Percentiles rank a stretch among this genome's conserved stretches.
Evolutionary conservation across 2,888 invertebrate species (phyloP).

Genomic region (Noctua pronuba): DNA sequence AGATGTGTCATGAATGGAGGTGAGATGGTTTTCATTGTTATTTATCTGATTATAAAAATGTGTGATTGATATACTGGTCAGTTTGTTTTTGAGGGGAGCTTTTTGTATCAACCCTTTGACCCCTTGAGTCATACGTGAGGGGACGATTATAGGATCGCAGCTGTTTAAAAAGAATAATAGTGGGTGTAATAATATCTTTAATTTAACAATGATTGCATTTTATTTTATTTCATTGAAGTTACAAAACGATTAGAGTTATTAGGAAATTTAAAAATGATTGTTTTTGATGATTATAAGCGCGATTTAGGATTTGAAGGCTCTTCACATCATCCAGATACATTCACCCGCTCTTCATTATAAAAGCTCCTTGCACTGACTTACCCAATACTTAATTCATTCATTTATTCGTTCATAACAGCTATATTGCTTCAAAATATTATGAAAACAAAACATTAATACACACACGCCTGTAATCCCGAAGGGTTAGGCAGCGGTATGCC

Average conservation of each 20-base stretch:
- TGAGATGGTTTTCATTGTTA: slow-evolving; percentile 63
- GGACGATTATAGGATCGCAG: slow-evolving; percentile 29
- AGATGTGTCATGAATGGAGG: slow-evolving; percentile 84
- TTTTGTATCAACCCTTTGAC: slow-evolving; percentile 57
- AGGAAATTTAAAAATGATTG: not conserved
- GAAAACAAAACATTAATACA: not conserved
- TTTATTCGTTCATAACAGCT: not conserved
- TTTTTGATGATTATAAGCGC: not conserved
- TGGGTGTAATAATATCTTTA: not conserved
- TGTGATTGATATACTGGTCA: slow-evolving; percentile 44
- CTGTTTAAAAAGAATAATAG: slow-evolving; percentile 29
- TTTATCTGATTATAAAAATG: slow-evolving; percentile 20
- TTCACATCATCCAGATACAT: not conserved
- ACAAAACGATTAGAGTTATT: not conserved
- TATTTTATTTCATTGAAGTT: not conserved
- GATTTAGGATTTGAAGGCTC: not conserved
- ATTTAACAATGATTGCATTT: not conserved
- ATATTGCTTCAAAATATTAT: not conserved
- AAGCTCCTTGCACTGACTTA: not conserved
- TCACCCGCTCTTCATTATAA: not conserved
- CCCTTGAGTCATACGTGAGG: slow-evolving; percentile 37
- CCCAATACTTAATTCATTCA: not conserved
- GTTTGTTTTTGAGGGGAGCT: slow-evolving; percentile 46
- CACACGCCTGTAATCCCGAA: not conserved
- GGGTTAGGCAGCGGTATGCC: not conserved